A percentile compares a stretch with the other conserved stretches of the same genome.
phyloP scores from a whole-genome alignment of 2,113 vertebrate species.

The Malurus alboscapulatus region DNA sequence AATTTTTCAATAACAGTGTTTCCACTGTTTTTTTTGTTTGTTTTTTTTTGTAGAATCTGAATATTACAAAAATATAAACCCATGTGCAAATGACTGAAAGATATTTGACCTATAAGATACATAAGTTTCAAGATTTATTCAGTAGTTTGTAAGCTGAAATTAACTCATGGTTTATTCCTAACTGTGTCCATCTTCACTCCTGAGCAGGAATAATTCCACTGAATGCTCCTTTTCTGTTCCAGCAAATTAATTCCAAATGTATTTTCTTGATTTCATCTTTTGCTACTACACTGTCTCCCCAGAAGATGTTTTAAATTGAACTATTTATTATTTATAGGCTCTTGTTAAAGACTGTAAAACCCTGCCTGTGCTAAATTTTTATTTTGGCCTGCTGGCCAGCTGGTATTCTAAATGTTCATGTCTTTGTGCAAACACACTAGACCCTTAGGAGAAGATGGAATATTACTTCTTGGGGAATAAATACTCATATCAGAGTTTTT shows the following conservation, averaged over 20 bases:
- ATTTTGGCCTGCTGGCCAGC: not conserved
- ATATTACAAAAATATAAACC: not conserved
- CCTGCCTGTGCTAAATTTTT: not conserved
- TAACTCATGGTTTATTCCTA: not conserved
- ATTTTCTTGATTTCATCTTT: not conserved
- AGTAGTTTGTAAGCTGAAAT: not conserved
- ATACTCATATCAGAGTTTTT: not conserved
- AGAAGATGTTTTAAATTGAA: slow-evolving; percentile 20
- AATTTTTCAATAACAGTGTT: not conserved
- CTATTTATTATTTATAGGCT: slow-evolving; percentile 35
- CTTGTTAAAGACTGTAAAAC: slow-evolving; percentile 2
- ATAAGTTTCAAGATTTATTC: not conserved
- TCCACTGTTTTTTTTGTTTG: not conserved
- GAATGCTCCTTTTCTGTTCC: not conserved
- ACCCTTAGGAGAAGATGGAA: not conserved
- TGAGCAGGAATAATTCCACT: not conserved
- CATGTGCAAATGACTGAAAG: not conserved
- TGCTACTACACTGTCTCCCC: not conserved
- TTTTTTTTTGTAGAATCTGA: not conserved
- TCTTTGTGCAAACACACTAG: not conserved
- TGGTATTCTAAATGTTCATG: not conserved
- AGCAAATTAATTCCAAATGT: slow-evolving; percentile 14
- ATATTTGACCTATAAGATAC: not conserved
- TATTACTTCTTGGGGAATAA: not conserved
- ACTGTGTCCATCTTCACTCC: not conserved